Percentiles rank a stretch among this genome's conserved stretches.
Evolutionary conservation across 1,140 invertebrate species (phyloP).

Genomic region (Aphelenchoides besseyi): DNA sequence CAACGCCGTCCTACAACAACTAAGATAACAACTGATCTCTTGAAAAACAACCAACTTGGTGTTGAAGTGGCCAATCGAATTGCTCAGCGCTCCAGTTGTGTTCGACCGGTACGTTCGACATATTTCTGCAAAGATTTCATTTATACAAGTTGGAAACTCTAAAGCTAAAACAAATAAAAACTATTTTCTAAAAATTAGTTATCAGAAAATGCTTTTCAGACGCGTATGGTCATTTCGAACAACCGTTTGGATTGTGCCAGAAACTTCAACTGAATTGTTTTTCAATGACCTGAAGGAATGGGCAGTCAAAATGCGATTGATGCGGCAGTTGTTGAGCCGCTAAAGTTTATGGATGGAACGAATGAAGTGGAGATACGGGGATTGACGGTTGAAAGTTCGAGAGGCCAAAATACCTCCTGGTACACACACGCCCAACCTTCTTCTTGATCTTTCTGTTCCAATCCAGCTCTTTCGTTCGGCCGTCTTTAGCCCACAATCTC

Average conservation of each 20-base stretch:
- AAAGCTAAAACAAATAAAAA: background rate
- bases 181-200: background rate
- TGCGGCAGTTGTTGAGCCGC: slow-evolving; percentile 5
- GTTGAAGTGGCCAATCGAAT: slow-evolving; percentile 16
- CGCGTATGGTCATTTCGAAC: background rate
- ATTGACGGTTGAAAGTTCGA: background rate
- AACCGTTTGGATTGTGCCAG: background rate
- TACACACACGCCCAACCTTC: no score
- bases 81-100: slow-evolving; percentile 26
- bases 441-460: no score
- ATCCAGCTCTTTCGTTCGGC: no score
- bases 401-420: background rate
- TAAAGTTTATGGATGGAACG: no score
- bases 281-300: background rate
- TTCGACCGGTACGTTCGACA: slow-evolving; percentile 12
- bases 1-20: slow-evolving; percentile 50
- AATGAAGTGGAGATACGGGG: no score
- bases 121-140: background rate
- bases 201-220: background rate
- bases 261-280: background rate
- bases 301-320: no score
- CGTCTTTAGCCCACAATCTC: no score
- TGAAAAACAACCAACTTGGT: background rate
- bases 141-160: slow-evolving; percentile 2
- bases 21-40: slow-evolving; percentile 20